These are phyloP conservation scores for Sigmodon hispidus DNA, from an alignment of 2,113 vertebrate genomes.

Conservation along the genomic window DNA sequence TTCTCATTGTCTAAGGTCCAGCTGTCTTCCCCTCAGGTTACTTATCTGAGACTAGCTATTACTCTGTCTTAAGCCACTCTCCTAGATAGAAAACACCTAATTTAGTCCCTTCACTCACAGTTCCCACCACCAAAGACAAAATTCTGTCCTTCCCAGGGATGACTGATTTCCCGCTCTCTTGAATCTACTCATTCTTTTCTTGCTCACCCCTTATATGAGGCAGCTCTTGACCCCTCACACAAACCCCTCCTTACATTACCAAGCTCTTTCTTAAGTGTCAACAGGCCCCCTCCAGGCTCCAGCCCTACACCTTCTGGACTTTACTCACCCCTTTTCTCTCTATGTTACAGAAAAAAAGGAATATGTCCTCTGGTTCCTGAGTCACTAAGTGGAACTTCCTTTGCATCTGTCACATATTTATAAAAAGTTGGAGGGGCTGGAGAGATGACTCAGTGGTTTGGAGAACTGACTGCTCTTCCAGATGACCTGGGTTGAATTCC, in stretches of 20 bases:
- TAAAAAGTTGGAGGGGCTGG: too few relatives aligned
- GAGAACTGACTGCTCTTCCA: too few relatives aligned
- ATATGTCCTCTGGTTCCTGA: neutral
- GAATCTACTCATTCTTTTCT: neutral
- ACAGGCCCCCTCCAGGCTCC: neutral
- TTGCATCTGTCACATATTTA: neutral
- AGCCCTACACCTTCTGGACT: neutral
- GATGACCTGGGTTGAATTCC: too few relatives aligned
- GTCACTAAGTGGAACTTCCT: neutral
- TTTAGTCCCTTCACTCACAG: neutral
- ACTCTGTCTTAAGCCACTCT: neutral
- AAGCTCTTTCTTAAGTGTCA: neutral
- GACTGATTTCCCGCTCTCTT: neutral
- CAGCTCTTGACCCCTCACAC: neutral
- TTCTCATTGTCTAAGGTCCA: neutral
- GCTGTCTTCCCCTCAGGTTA: neutral
- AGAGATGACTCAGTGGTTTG: too few relatives aligned
- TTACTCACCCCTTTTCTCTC: neutral
- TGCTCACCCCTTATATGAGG: neutral
- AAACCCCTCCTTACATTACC: neutral
- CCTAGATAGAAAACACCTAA: neutral
- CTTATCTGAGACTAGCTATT: neutral
- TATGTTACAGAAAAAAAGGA: neutral
- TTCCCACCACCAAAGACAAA: neutral
- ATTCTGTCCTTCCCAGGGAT: neutral